phyloP scores from a whole-genome alignment of 1,140 invertebrate genomes.

The Melanaphis sacchari region DNA sequence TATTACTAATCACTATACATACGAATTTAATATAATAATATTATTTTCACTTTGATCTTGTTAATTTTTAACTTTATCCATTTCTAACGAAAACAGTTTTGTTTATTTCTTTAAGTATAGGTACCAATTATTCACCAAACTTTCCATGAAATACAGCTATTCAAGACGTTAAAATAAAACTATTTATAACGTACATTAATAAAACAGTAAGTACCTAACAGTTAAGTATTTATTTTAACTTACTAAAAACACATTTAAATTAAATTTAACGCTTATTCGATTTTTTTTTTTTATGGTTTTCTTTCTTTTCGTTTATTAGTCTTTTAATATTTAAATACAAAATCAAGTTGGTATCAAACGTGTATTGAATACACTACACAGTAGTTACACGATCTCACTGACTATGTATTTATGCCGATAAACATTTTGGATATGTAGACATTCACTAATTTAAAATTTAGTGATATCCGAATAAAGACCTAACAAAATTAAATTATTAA shows the following conservation, averaged over 20 bases:
- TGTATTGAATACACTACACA: neutral
- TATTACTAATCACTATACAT: neutral
- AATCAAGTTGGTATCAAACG: neutral
- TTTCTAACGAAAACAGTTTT: neutral
- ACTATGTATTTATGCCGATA: neutral
- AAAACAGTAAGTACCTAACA: neutral
- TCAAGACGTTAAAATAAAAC: neutral
- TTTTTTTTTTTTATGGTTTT: neutral
- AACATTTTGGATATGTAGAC: neutral
- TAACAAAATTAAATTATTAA: neutral
- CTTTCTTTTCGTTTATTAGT: neutral
- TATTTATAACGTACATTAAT: conserved; percentile 5
- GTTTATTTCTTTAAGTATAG: neutral
- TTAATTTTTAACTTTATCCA: neutral
- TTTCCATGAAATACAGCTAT: neutral
- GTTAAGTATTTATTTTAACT: neutral
- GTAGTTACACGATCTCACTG: too few relatives aligned
- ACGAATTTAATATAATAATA: neutral
- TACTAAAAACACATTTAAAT: neutral
- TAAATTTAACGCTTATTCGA: neutral
- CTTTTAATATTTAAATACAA: neutral
- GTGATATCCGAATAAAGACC: neutral
- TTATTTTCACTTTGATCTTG: neutral
- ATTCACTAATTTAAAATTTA: neutral
- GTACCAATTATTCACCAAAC: neutral